phyloP scores from a whole-genome alignment of 2,113 vertebrate species.

The Thamnaconus septentrionalis region DNA sequence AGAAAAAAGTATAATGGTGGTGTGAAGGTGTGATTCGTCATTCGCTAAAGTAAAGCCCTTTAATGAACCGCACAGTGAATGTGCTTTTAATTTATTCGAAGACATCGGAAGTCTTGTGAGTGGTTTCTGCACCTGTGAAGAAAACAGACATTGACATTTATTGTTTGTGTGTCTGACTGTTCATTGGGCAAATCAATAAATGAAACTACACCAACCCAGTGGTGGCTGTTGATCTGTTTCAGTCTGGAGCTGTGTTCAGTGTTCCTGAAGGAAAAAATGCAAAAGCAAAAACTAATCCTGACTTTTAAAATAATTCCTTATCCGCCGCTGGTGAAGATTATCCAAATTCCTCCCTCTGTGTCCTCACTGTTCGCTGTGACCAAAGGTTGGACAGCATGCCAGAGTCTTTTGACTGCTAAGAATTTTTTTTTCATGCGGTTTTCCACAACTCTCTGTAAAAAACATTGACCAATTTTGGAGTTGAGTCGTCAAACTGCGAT shows the following conservation, averaged over 20 bases:
- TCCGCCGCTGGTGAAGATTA: slow-evolving; percentile 27
- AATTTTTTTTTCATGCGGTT: no score
- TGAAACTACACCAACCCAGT: slow-evolving; percentile 45
- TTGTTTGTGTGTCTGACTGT: slow-evolving; percentile 53
- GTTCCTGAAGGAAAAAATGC: not conserved
- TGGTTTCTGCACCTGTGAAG: slow-evolving; percentile 43
- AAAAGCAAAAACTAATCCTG: not conserved
- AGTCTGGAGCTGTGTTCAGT: slow-evolving; percentile 17
- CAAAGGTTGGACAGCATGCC: not conserved
- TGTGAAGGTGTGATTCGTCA: not conserved
- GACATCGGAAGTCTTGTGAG: slow-evolving; percentile 22
- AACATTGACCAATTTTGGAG: slow-evolving; percentile 9
- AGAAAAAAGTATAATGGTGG: slow-evolving; percentile 3
- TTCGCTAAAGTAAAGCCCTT: slow-evolving; percentile 29
- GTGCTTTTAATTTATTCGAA: slow-evolving; percentile 66
- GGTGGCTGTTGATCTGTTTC: slow-evolving; percentile 35
- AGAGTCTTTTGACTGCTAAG: not conserved
- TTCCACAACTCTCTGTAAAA: no score
- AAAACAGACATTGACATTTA: slow-evolving; percentile 10
- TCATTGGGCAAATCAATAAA: slow-evolving; percentile 68
- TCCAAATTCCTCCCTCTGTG: slow-evolving; percentile 4
- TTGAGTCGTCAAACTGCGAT: not conserved
- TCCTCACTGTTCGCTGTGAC: slow-evolving; percentile 7
- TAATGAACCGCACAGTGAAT: slow-evolving; percentile 46
- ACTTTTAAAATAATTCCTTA: slow-evolving; percentile 6